Conservation (phyloP, 2,797 vertebrate species). For the Leucoraja ocellata region DNA sequence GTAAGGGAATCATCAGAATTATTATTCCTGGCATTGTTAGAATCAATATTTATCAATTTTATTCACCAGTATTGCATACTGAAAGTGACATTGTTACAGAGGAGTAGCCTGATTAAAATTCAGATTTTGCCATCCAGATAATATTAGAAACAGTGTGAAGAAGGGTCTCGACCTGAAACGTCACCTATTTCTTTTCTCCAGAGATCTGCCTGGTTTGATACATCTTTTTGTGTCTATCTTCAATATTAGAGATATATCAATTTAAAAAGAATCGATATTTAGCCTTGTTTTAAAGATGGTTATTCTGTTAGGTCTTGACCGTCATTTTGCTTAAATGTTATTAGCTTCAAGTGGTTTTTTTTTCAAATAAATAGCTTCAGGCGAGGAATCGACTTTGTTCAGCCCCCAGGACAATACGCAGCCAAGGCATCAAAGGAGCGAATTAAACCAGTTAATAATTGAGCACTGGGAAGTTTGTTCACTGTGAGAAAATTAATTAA, state of each 20-base stretch:
- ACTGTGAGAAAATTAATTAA: background rate
- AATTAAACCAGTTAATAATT: conserved; percentile 14
- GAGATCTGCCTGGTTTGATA: too few species aligned
- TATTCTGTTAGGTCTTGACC: background rate
- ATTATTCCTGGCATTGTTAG: background rate
- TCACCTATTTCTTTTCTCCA: too few species aligned
- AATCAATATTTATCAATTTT: background rate
- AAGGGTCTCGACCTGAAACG: too few species aligned
- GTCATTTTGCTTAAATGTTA: background rate
- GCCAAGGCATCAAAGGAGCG: background rate
- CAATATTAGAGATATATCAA: background rate
- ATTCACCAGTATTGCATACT: background rate
- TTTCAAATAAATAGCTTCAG: background rate
- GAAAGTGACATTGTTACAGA: background rate
- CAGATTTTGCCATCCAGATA: background rate
- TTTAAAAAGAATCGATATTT: background rate
- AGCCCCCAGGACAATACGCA: background rate
- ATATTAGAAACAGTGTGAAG: background rate
- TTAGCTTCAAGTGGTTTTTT: background rate
- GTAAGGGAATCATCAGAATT: background rate
- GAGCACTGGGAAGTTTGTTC: background rate
- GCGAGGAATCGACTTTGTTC: background rate
- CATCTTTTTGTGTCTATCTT: too few species aligned
- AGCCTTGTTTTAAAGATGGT: background rate
- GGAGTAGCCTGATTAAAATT: background rate